Evolutionary conservation across 2,113 vertebrate species (phyloP), one percentile per base, ranked within the genome.

Genomic region (Rana temporaria): DNA sequence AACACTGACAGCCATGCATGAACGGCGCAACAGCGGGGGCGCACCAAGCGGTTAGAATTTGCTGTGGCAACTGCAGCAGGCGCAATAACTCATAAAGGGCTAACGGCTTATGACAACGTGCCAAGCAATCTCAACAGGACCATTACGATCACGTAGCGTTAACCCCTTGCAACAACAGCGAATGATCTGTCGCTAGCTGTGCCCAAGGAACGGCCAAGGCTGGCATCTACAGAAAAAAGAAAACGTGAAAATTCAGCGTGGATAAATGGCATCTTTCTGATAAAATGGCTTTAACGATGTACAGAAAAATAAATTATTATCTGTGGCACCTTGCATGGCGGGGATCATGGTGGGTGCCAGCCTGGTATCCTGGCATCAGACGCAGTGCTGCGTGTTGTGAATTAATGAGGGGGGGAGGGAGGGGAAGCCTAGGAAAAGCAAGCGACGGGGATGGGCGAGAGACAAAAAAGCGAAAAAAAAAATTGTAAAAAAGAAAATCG

Each of bases 351-450:
- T 63, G 63, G 80, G 80, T 65, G 71, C 80, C 80, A 82, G 71
- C 30, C 71, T 82, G 80, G 80, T 82, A 75, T 75, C 70, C 80
- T 82, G 80, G 80, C 80, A 82, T 82, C 60, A 74, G 80, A 82
- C 80, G 80, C 80, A 82, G 70, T 59, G 71, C 80, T 82, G 70
- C 71, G 80, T 75, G 80, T 75, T 75, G 57, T 57, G 80, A 75
- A 75, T 82, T 82, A 82, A 82, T 82, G 71, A 82, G 80, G 48
- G 79, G 34, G 48, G 60, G 48, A 22, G 80, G 80, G 80, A 59
- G 63, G 62, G 69, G 71, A 34, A 82, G 62, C 65, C 24, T 59
- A 56, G 71, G 32, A 82, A 53, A 82, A 62, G 64, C 42, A 26
- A 56, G 59, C 52, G 66, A 64, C 55, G 69, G 19, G 22, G 57